phyloP scores from a whole-genome alignment of 2,888 invertebrate genomes.

The Polydrusus tereticollis region DNA sequence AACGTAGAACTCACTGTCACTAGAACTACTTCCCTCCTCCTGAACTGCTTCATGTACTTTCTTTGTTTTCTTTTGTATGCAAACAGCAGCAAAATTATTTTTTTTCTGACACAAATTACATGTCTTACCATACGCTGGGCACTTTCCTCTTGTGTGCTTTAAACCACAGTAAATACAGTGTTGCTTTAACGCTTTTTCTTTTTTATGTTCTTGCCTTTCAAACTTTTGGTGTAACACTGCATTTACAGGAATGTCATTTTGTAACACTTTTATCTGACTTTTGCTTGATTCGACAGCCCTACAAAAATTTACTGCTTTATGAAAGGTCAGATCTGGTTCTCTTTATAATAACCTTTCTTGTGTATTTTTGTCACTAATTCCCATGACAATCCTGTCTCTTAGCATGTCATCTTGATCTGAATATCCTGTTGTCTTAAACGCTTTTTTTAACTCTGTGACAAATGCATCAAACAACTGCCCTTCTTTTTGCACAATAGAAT shows the following conservation, averaged over 20 bases:
- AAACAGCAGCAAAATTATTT: no score
- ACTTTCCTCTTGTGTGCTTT: constrained; percentile 36
- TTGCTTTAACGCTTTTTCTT: not conserved
- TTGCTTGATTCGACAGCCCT: constrained; percentile 50
- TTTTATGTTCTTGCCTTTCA: constrained; percentile 5
- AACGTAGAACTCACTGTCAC: no score
- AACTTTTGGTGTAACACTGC: not conserved
- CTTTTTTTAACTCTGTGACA: constrained; percentile 50
- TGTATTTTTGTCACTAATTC: constrained; percentile 48
- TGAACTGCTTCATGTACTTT: no score
- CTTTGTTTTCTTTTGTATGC: no score
- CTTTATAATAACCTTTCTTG: constrained; percentile 52
- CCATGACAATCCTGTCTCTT: constrained; percentile 55
- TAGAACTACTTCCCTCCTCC: no score
- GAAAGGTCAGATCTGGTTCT: constrained; percentile 49
- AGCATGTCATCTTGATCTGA: constrained; percentile 51
- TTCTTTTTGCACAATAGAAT: constrained; percentile 47
- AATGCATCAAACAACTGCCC: constrained; percentile 40
- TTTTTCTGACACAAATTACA: no score
- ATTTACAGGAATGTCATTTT: constrained; percentile 14
- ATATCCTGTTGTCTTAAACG: constrained; percentile 54
- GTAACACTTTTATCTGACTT: constrained; percentile 48
- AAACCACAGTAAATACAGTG: constrained; percentile 20
- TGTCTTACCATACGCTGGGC: no score
- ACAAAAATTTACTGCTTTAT: constrained; percentile 51